Evolutionary conservation across 2,888 invertebrate genomes (phyloP), one percentile per base, ranked within the genome.

Genomic region (Dicyrtomina minuta): DNA sequence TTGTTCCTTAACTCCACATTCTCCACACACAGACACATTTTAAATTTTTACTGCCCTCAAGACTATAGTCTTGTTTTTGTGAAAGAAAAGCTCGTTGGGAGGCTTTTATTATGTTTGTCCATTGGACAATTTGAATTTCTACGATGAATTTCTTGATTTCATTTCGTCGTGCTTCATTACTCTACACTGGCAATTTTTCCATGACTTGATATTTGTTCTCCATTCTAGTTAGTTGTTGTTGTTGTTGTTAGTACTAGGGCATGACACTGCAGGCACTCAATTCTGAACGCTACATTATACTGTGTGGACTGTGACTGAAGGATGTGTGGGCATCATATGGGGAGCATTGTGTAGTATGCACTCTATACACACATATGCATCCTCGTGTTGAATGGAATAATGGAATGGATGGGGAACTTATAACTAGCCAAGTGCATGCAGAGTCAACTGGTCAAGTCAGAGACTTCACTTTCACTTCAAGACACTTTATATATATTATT

Each of bases 81-180:
- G 49, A 41, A 5, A 51, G n/a, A 58, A 59, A 53, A 53, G 24
- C 55, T 56, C 33, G 27, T 12, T 65, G 12, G 53, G n/a, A n/a
- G n/a, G n/a, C n/a, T n/a, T n/a, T n/a, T n/a, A 12, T 60, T 17
- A 22, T 43, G n/a, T 22, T n/a, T 64, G 62, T 64, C 62, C 62
- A 64, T 51, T 20, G 64, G 64, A 43, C 33, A 65, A 51, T 65
- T 65, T 62, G 41, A 65, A 33, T 65, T 55, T 49, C 22, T 53
- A 49, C 15, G 22, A 20, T 49, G n/a, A n/a, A n/a, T n/a, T n/a
- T n/a, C n/a, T n/a, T n/a, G n/a, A n/a, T n/a, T n/a, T n/a, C n/a
- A n/a, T n/a, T 61, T 12, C 46, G n/a, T 61, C 46, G 61, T 46
- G 24, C 46, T 49, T 61, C 61, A 33, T 59, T 59, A 13, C 33